A percentile compares a stretch with the other conserved stretches of the same genome.
These are phyloP conservation scores for Rhegmatorhina hoffmannsi DNA, from an alignment of 2,113 vertebrate species.

Conservation along the genomic window DNA sequence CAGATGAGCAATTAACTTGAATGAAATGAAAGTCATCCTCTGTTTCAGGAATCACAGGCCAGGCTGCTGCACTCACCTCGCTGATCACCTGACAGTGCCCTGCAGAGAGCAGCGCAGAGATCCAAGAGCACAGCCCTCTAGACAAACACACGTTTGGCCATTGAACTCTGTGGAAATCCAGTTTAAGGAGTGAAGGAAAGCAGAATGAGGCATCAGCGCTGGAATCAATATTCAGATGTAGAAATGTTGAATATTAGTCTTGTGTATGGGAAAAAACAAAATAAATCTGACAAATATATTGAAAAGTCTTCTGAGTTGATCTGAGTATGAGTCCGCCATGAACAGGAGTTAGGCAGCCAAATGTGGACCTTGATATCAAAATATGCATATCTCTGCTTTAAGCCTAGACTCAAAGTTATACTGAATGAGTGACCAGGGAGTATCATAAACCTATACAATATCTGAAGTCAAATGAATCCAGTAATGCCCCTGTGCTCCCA, in stretches of 20 bases:
- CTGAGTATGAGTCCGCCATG: not conserved
- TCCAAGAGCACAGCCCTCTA: not conserved
- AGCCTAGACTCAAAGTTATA: not conserved
- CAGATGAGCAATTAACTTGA: conserved; percentile 19
- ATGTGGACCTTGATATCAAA: not conserved
- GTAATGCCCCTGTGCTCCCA: not conserved
- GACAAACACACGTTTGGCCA: not conserved
- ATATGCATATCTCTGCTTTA: not conserved
- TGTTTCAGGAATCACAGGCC: not conserved
- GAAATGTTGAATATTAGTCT: not conserved
- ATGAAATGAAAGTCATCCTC: not conserved
- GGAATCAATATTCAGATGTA: conserved; percentile 6
- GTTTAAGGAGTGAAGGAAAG: not conserved
- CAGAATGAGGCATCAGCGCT: not conserved
- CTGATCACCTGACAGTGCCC: not conserved
- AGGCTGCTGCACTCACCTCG: not conserved
- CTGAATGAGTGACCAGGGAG: not conserved
- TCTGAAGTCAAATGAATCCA: not conserved
- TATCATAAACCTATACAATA: not conserved
- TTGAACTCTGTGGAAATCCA: not conserved
- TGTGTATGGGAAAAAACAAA: not conserved
- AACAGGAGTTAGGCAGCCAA: not conserved
- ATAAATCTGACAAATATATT: not conserved
- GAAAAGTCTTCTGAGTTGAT: not conserved
- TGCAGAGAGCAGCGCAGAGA: not conserved